A percentile compares a stretch with the other conserved stretches of the same genome.
Evolutionary conservation across 2,113 vertebrate genomes (phyloP).

Genomic region (Kryptolebias marmoratus): DNA sequence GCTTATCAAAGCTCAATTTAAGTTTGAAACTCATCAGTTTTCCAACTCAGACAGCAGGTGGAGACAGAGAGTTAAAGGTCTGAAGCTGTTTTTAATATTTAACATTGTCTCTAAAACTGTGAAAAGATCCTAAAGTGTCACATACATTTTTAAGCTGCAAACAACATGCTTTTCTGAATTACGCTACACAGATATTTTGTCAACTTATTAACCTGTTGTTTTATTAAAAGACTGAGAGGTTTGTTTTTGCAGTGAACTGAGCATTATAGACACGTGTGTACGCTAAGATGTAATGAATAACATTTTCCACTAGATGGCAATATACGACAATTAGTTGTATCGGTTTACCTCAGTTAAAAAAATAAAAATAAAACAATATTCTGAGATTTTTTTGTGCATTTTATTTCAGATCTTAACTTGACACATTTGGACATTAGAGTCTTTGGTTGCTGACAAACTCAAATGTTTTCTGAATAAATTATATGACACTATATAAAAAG

Average conservation of each 20-base stretch:
- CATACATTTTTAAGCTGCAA: no score
- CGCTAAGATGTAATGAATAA: neutral
- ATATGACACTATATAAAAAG: neutral
- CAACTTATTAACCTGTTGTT: no score
- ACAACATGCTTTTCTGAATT: no score
- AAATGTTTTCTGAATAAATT: neutral
- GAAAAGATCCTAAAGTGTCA: no score
- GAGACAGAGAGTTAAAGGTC: conserved; percentile 17
- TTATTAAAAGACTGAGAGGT: no score
- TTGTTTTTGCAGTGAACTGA: neutral
- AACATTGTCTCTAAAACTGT: neutral
- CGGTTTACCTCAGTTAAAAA: no score
- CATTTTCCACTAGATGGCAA: conserved; percentile 49
- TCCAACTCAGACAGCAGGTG: conserved; percentile 37
- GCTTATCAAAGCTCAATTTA: no score
- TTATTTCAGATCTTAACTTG: neutral
- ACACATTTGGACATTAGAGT: neutral
- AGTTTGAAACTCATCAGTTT: neutral
- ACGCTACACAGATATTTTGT: no score
- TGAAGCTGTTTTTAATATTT: neutral
- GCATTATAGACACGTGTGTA: neutral
- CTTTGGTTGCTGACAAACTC: neutral
- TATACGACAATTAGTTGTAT: neutral
- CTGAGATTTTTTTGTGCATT: neutral
- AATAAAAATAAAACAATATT: no score